phyloP scores from a whole-genome alignment of 2,113 vertebrate species.

The Thoracochromis brauschi region DNA sequence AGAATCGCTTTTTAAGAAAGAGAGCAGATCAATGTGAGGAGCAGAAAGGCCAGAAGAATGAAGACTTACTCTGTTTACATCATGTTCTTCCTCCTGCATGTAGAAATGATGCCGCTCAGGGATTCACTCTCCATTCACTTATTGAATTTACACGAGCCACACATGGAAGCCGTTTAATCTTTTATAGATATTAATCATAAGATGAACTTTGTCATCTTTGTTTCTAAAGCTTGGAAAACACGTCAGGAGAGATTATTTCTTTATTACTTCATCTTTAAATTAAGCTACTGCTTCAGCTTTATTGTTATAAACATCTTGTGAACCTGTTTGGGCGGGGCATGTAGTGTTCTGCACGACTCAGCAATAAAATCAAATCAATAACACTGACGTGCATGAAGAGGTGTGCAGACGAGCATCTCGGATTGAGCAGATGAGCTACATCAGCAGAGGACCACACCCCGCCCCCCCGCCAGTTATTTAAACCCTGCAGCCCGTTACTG shows the following conservation, averaged over 20 bases:
- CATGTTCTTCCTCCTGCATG: background rate
- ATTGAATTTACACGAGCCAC: accelerated
- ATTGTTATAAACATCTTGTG: background rate
- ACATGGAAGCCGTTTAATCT: accelerated
- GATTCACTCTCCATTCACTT: background rate
- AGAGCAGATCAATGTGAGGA: background rate
- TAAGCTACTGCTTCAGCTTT: accelerated
- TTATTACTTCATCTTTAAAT: background rate
- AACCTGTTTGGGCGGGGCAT: background rate
- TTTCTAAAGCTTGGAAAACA: background rate
- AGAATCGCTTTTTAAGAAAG: background rate
- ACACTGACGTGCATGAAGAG: background rate
- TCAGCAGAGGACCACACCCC: background rate
- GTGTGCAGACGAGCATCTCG: background rate
- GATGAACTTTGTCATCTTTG: background rate
- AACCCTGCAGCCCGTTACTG: background rate
- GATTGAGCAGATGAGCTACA: background rate
- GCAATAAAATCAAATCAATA: accelerated
- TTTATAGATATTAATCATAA: background rate
- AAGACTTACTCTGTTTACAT: background rate
- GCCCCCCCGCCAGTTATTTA: background rate
- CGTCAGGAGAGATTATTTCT: background rate
- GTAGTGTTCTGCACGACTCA: background rate
- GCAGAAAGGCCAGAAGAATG: background rate
- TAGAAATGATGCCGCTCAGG: accelerated